Evolutionary conservation across 2,113 vertebrate genomes (phyloP).

Genomic region (Petrocephalus microphthalmus): DNA sequence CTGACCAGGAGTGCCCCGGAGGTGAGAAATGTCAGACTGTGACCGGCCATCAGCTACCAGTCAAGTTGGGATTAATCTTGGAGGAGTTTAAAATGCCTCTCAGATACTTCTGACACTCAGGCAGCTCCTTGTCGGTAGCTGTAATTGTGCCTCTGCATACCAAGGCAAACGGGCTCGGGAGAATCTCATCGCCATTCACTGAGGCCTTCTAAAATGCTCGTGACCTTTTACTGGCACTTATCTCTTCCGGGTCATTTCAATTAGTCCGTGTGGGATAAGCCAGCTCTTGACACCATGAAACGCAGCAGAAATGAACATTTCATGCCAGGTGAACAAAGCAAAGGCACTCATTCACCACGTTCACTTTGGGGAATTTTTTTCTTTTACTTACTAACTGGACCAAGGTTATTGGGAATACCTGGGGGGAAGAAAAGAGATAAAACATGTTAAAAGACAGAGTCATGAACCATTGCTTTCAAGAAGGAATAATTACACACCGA

Average conservation of each 20-base stretch:
- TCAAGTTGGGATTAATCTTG: neutral
- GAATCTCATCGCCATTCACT: neutral
- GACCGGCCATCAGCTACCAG: neutral
- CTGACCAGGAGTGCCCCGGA: neutral
- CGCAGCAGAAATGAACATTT: slow-evolving; percentile 62
- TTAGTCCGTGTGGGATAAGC: neutral
- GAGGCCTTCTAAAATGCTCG: slow-evolving; percentile 9
- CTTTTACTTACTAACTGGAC: slow-evolving; percentile 89
- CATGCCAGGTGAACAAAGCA: slow-evolving; percentile 57
- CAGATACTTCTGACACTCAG: neutral
- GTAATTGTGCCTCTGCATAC: neutral
- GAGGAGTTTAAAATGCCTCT: neutral
- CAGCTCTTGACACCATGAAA: neutral
- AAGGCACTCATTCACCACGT: slow-evolving; percentile 52
- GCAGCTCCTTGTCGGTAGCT: neutral
- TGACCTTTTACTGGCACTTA: slow-evolving; percentile 15
- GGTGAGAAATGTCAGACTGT: neutral
- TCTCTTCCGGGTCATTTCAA: neutral
- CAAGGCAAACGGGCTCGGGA: neutral
- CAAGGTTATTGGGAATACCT: slow-evolving; percentile 90
- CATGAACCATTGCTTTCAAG: neutral
- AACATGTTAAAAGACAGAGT: slow-evolving; percentile 17
- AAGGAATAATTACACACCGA: neutral
- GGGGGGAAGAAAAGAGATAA: slow-evolving; percentile 45
- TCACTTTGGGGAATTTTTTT: neutral